Percentiles rank a stretch among this genome's conserved stretches.
Conservation (phyloP, 2,888 invertebrate genomes). For the Mallateleia sp. region DNA sequence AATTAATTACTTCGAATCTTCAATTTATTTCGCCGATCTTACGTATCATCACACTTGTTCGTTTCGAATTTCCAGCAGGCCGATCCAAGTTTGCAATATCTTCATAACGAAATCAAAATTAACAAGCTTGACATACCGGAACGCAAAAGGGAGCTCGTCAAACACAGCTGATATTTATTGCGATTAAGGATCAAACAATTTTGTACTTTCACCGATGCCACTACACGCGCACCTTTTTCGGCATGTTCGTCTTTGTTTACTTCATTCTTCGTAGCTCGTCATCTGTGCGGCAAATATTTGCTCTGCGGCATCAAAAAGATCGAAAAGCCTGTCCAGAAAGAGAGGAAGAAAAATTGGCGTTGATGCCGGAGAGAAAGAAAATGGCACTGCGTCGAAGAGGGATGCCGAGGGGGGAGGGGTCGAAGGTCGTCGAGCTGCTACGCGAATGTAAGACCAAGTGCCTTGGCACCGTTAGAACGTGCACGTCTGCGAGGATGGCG, state of each 20-base stretch:
- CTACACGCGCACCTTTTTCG: slow-evolving; percentile 51
- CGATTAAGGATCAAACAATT: slow-evolving; percentile 60
- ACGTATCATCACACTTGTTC: too few relatives aligned
- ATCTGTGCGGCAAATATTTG: slow-evolving; percentile 83
- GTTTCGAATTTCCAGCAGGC: too few relatives aligned
- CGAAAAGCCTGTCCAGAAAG: slow-evolving; percentile 76
- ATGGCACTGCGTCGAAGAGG: slow-evolving; percentile 55
- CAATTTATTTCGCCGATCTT: too few relatives aligned
- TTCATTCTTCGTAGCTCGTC: slow-evolving; percentile 76
- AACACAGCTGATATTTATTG: slow-evolving; percentile 56
- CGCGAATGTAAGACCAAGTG: slow-evolving; percentile 73
- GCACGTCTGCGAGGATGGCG: slow-evolving; percentile 81
- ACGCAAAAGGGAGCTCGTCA: not conserved
- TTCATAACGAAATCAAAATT: too few relatives aligned
- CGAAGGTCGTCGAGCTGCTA: slow-evolving; percentile 73
- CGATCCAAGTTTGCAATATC: too few relatives aligned
- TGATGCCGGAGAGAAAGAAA: slow-evolving; percentile 61
- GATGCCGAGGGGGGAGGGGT: slow-evolving; percentile 43
- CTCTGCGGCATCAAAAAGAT: slow-evolving; percentile 80
- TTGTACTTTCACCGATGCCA: slow-evolving; percentile 46
- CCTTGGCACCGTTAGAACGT: slow-evolving; percentile 64
- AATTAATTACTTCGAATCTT: too few relatives aligned
- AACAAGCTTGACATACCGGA: slow-evolving; percentile 16
- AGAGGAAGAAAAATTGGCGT: slow-evolving; percentile 74
- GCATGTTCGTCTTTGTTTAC: slow-evolving; percentile 58